These are phyloP conservation scores for Drosophila kohkoa DNA, from an alignment of 1,140 invertebrate genomes.

Conservation along the genomic window DNA sequence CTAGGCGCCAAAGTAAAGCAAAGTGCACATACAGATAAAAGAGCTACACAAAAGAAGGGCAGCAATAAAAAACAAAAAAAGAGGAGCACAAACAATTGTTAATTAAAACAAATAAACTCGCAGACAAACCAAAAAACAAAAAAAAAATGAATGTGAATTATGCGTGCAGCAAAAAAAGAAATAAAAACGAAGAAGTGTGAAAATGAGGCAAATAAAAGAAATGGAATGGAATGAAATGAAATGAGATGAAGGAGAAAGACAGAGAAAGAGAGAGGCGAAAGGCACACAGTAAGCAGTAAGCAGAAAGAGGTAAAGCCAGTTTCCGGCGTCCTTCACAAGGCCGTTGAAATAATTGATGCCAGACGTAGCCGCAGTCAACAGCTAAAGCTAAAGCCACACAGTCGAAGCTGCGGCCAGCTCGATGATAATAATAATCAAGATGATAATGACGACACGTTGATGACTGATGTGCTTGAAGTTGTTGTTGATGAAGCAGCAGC, in stretches of 20 bases:
- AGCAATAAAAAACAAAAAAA: slow-evolving; percentile 27
- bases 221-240: slow-evolving; percentile 15
- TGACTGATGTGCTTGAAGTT: neutral
- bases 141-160: slow-evolving; percentile 66
- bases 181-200: slow-evolving; percentile 40
- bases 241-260: slow-evolving; percentile 41
- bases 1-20: slow-evolving; percentile 74
- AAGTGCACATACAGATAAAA: slow-evolving; percentile 65
- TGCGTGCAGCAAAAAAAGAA: slow-evolving; percentile 50
- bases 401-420: slow-evolving; percentile 21
- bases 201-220: slow-evolving; percentile 34
- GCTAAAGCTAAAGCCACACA: no score
- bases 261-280: slow-evolving; percentile 37
- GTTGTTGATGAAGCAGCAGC: slow-evolving; percentile 46
- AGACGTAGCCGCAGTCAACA: slow-evolving; percentile 18
- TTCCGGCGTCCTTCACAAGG: slow-evolving; percentile 83
- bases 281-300: slow-evolving; percentile 4
- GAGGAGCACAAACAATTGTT: slow-evolving; percentile 55
- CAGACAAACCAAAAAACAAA: slow-evolving; percentile 17
- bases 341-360: slow-evolving; percentile 66
- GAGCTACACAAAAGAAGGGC: slow-evolving; percentile 42
- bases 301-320: slow-evolving; percentile 62
- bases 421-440: slow-evolving; percentile 13
- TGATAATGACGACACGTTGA: slow-evolving; percentile 11
- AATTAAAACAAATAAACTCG: slow-evolving; percentile 81